Percentiles rank a stretch among this genome's conserved stretches.
Evolutionary conservation across 2,113 vertebrate genomes (phyloP).

Genomic region (Onychostoma macrolepis): DNA sequence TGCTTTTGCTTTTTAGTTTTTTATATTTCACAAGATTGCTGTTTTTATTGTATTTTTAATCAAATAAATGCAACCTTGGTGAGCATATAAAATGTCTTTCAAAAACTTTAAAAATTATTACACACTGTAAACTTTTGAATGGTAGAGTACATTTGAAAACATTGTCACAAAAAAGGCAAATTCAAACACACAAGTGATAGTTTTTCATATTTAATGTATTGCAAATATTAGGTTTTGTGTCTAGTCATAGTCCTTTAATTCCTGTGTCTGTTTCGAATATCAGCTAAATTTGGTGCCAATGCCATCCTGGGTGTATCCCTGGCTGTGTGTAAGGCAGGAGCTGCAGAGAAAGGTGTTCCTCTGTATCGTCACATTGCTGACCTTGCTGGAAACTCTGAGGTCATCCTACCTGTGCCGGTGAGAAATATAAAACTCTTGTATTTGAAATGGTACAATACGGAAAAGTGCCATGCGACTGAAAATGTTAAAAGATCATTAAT

Average conservation of each 20-base stretch:
- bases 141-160: background rate
- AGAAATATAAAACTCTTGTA: conserved; percentile 61
- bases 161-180: background rate
- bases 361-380: conserved; percentile 95
- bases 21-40: background rate
- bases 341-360: conserved; percentile 94
- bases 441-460: background rate
- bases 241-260: background rate
- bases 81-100: background rate
- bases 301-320: conserved; percentile 95
- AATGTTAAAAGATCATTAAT: background rate
- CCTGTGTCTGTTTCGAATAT: conserved; percentile 38
- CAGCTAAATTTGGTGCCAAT: conserved; percentile 94
- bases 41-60: background rate
- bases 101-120: background rate
- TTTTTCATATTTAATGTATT: background rate
- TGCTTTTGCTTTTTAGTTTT: background rate
- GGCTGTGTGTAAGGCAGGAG: conserved; percentile 95
- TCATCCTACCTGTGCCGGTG: conserved; percentile 94
- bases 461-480: background rate
- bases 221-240: background rate
- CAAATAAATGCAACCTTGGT: background rate
- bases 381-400: conserved; percentile 88
- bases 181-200: background rate
- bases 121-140: background rate